Base-by-base conservation (phyloP, 2,888 invertebrate species). In the Pecten maximus region DNA sequence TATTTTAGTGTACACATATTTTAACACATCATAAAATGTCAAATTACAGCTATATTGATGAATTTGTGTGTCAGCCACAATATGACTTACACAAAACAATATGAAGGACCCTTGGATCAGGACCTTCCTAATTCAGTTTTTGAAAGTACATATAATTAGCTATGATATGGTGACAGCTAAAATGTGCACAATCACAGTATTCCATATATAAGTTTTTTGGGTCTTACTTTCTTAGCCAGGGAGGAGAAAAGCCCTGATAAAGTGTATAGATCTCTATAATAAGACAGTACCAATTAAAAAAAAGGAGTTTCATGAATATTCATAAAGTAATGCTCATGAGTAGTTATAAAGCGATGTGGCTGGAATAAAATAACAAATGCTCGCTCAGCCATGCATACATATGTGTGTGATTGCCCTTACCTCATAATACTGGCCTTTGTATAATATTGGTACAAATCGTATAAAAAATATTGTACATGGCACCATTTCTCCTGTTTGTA, bases 341-440 rank as follows among this genome's bases (percentile, higher is more conserved):
- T 23, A 60, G 28, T 74, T 74, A 74, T 12, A 74, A 74, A 74
- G 35, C 74, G n/a, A 60, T 60, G n/a, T 23, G 19, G 35, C 74
- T 74, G 74, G 74, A 74, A 74, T 74, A 74, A 4, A 74, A 74
- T 74, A 74, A 74, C 12, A 74, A 35, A 10, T n/a, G 60, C 60
- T n/a, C 35, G 28, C 35, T 74, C 74, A 74, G 74, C 74, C 74
- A 74, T 74, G 74, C 74, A 74, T 74, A 74, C 74, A 74, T 74
- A 35, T 74, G 35, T 28, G 19, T 44, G 60, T 74, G 74, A 74
- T 74, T 74, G 74, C 74, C 74, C 74, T 74, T 74, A 10, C 19
- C 35, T 3, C 23, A 35, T 74, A 74, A 74, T 74, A 74, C 74
- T 74, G 74, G 74, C 74, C 74, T 35, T 74, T 35, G 74, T 74